A percentile compares a stretch with the other conserved stretches of the same genome.
These are phyloP conservation scores for Ctenopoma multispine DNA, from an alignment of 2,797 vertebrate species.

Conservation along the genomic window DNA sequence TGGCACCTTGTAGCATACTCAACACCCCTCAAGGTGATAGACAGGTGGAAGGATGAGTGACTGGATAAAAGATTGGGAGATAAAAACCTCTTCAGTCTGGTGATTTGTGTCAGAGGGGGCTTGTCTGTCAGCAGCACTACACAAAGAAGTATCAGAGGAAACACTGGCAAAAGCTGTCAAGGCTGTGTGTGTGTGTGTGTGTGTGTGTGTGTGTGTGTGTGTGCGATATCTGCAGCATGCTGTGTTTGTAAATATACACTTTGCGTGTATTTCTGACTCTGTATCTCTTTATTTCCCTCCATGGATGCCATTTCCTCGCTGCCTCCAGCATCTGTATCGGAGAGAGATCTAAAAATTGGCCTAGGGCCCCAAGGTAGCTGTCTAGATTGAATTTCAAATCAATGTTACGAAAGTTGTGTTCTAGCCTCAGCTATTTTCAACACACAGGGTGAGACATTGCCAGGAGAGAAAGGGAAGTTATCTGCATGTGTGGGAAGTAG, in stretches of 20 bases:
- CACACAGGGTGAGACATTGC: constrained; percentile 54
- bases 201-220: constrained; percentile 18
- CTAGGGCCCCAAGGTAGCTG: constrained; percentile 55
- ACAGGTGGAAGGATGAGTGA: constrained; percentile 47
- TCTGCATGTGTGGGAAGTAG: constrained; percentile 73
- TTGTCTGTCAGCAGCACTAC: constrained; percentile 46
- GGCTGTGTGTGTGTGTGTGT: not conserved
- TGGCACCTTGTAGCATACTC: constrained; percentile 45
- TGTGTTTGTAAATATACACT: constrained; percentile 4
- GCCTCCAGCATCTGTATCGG: constrained; percentile 37
- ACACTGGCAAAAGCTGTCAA: constrained; percentile 5
- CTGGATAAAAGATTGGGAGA: constrained; percentile 51
- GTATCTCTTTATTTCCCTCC: constrained; percentile 32
- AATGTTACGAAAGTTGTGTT: constrained; percentile 74
- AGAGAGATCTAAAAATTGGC: constrained; percentile 54
- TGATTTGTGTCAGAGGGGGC: constrained; percentile 58
- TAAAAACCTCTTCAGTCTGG: constrained; percentile 52
- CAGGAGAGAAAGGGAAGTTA: constrained; percentile 59
- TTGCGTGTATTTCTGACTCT: constrained; percentile 23
- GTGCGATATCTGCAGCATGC: constrained; percentile 15
- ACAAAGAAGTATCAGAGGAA: constrained; percentile 24
- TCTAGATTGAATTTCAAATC: constrained; percentile 79
- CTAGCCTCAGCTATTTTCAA: constrained; percentile 69
- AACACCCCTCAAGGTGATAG: constrained; percentile 54
- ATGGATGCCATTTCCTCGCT: not conserved